Evolutionary conservation across 2,888 invertebrate species (phyloP).

Genomic region (Andrena hattorfiana): DNA sequence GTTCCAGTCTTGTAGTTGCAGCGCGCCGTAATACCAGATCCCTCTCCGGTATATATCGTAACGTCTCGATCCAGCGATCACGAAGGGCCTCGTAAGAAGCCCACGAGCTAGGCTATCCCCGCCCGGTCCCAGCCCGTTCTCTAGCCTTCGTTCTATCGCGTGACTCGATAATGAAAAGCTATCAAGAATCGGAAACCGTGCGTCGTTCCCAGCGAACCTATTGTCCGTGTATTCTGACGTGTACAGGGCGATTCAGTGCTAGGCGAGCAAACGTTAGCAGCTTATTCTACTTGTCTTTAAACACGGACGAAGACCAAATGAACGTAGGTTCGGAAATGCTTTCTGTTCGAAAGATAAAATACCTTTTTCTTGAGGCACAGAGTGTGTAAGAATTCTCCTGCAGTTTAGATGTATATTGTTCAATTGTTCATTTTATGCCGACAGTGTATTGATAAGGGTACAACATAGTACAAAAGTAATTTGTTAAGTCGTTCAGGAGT

Average conservation of each 20-base stretch:
- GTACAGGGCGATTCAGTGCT: background rate
- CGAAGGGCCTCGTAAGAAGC: conserved; percentile 47
- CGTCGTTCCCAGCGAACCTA: conserved; percentile 51
- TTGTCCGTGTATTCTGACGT: conserved; percentile 48
- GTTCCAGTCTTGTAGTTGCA: conserved; percentile 32
- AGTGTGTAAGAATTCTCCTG: too few species aligned
- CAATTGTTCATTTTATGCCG: too few species aligned
- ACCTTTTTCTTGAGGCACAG: too few species aligned
- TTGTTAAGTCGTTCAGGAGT: too few species aligned
- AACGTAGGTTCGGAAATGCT: background rate
- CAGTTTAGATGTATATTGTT: too few species aligned
- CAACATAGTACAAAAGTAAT: too few species aligned
- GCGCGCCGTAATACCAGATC: conserved; percentile 44
- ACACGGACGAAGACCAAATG: background rate
- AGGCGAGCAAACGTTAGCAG: background rate
- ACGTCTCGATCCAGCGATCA: conserved; percentile 55
- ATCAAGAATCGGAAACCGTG: conserved; percentile 59
- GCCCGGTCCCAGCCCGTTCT: conserved; percentile 22
- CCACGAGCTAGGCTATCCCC: conserved; percentile 14
- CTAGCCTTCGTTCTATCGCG: conserved; percentile 58
- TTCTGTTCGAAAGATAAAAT: background rate
- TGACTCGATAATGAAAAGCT: conserved; percentile 68
- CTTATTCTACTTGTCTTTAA: background rate
- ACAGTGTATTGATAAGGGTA: too few species aligned
- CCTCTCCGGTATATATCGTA: conserved; percentile 38